phyloP scores from a whole-genome alignment of 2,888 invertebrate genomes.

The Nomada fabriciana region DNA sequence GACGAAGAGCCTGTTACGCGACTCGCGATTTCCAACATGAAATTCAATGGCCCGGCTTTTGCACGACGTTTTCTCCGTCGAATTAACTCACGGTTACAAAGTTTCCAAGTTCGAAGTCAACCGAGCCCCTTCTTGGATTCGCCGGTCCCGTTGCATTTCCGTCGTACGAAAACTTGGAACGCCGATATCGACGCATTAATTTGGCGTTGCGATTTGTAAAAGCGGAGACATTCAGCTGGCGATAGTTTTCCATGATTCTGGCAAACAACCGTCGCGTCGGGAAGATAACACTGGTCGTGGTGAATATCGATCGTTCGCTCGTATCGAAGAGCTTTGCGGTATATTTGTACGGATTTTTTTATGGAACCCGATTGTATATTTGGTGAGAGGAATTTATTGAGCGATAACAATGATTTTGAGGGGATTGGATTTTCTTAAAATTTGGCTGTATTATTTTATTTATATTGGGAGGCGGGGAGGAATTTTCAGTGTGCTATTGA shows the following conservation, averaged over 20 bases:
- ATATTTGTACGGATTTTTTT: not conserved
- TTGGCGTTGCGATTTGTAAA: conserved; percentile 35
- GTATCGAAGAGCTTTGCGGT: not conserved
- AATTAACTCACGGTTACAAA: conserved; percentile 45
- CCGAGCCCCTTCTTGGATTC: no score
- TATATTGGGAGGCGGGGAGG: no score
- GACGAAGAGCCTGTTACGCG: conserved; percentile 15
- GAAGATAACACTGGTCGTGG: conserved; percentile 20
- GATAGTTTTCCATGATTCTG: not conserved
- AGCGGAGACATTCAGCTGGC: conserved; percentile 18
- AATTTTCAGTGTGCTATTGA: no score
- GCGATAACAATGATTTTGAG: no score
- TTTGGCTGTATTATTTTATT: no score
- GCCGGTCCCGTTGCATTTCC: conserved; percentile 35
- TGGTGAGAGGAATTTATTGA: no score
- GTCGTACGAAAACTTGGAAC: conserved; percentile 41
- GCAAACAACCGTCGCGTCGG: not conserved
- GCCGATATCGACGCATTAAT: conserved; percentile 45
- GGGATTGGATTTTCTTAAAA: no score
- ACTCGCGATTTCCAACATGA: conserved; percentile 21
- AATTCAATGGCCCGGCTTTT: conserved; percentile 51
- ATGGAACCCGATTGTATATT: no score
- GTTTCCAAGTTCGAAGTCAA: conserved; percentile 15
- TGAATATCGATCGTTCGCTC: conserved; percentile 14
- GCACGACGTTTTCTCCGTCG: conserved; percentile 23